Base-by-base conservation (phyloP, 2,888 invertebrate genomes). In the Stenoptilia bipunctidactyla region DNA sequence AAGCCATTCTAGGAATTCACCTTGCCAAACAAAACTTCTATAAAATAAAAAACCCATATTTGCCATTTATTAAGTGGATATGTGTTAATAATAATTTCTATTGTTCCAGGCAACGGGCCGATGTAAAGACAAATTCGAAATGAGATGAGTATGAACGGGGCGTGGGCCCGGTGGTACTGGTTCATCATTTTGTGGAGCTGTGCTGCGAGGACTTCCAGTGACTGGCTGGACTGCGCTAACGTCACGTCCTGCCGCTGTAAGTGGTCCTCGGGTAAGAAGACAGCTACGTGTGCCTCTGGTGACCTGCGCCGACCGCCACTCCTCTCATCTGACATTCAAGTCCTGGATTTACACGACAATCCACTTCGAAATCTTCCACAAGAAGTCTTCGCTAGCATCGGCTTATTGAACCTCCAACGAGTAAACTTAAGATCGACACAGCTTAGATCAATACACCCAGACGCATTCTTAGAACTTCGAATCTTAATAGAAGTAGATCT, bases 251-350 rank as follows among this genome's bases (percentile, higher is more conserved):
- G 96, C 71, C 89, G 90, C 58, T 96, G 96, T 86, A 95, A 94
- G 82, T 96, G 96, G 96, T 91, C 92, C 34, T 92, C 92, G 45
- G 95, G 95, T 46, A 96, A 96, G 76, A 94, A 93, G 70, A 93
- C 93, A 34, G 96, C 94, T 41, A 87, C 92, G 44, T 96, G 96
- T 76, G 89, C 90, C 47, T 90, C 92, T 58, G 90, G 92, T 51
- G 91, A 92, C 53, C 87, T 95, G 51, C 91, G 91, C 51, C 87
- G 90, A 47, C 88, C 96, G 39, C 96, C 96, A 45, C 63, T 82
- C 46, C 82, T 85, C 58, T 82, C 83, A 48, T 67, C 83, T 8
- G 85, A 85, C 47, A 73, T 88, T 80, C 59, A 92, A 89, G 71
- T 92, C 41, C 86, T 96, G 40, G 93, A 95, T 57, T 83, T 96